Conservation (phyloP, 2,113 vertebrate species). For the Saimiri boliviensis region DNA sequence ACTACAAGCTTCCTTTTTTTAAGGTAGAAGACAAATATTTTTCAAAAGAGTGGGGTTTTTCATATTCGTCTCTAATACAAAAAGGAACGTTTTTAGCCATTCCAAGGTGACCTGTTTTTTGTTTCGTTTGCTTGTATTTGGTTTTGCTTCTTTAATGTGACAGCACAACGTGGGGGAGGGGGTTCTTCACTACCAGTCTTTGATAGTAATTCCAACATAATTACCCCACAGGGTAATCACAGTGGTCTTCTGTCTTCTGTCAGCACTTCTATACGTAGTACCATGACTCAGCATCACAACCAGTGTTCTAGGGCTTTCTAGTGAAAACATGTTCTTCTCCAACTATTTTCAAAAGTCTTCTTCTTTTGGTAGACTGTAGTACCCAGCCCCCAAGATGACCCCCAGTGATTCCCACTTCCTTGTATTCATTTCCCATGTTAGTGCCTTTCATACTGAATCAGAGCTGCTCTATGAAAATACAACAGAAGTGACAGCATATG, state of each 20-base stretch:
- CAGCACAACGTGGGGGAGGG: rapidly evolving
- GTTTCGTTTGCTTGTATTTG: background rate
- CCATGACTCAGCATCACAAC: background rate
- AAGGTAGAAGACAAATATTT: background rate
- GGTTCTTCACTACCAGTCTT: background rate
- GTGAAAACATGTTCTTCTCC: background rate
- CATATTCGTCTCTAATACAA: background rate
- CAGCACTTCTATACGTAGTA: too few relatives aligned
- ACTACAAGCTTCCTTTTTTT: background rate
- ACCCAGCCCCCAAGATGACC: background rate
- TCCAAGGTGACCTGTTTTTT: background rate
- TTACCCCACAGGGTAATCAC: background rate
- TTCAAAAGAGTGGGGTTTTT: background rate
- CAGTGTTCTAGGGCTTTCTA: background rate
- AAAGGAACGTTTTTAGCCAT: background rate
- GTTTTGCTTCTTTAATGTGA: background rate
- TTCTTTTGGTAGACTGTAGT: background rate
- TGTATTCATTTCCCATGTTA: background rate
- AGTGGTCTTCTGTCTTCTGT: background rate
- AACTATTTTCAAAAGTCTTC: slow-evolving; percentile 20
- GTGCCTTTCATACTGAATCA: background rate
- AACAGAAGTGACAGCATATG: background rate
- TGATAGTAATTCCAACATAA: background rate
- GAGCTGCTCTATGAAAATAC: background rate
- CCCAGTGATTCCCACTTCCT: rapidly evolving